Evolutionary conservation across 1,140 invertebrate species (phyloP), one percentile per base, ranked within the genome.

Genomic region (Arion vulgaris): DNA sequence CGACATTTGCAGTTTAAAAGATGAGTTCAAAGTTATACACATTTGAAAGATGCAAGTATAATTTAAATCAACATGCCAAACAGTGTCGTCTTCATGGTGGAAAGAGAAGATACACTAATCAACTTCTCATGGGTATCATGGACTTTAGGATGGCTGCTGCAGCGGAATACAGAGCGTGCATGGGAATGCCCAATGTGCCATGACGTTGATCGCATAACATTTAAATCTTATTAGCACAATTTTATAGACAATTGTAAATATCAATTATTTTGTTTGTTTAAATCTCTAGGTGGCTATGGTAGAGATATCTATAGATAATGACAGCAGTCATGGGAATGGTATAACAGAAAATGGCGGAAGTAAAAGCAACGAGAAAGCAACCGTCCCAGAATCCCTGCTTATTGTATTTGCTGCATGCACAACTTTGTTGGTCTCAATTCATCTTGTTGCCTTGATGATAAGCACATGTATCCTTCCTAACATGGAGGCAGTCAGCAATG

Each of bases 381-480:
- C 86, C n/a, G 95, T 97, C 0, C 97, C 97, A 0, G 91, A 94
- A 0, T 94, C 94, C 34, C 95, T 99, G 93, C 93, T 99, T 28
- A 95, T 99, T 28, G 95, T 96, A 0, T 99, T 99, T 91, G 97
- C 97, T 34, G 95, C 99, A 0, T 98, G 97, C 87, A 99, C 98
- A 9, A 99, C 98, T 0, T 92, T 99, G 0, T 93, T 99, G 5
- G 98, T 99, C 0, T 96, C 98, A 0, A 98, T 99, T 1, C 98
- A 99, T 91, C 96, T 99, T 95, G 92, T 99, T 73, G 98, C 98
- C 0, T 93, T 99, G 4, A 99, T 99, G 98, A 99, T 99, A 88
- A 98, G 97, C 84, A 99, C 98, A 0, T 99, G 98, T 92, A 99
- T 99, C 83, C 93, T 99, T 78, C 98, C 94, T 15, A 92, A 94